Evolutionary conservation across 2,797 vertebrate species (phyloP).

Genomic region (Taeniopygia guttata): DNA sequence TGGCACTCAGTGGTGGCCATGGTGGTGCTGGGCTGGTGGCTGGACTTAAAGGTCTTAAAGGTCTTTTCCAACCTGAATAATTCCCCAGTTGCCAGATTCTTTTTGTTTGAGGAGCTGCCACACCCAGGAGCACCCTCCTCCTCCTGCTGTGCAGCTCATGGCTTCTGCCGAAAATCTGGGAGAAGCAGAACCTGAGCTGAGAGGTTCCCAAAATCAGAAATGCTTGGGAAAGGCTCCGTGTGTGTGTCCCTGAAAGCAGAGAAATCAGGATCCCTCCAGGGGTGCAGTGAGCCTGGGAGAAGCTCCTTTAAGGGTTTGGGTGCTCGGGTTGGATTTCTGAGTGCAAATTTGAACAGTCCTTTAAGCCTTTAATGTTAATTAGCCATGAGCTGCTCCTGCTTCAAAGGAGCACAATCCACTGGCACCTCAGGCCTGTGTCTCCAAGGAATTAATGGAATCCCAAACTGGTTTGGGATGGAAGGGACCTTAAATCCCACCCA

Average conservation of each 20-base stretch:
- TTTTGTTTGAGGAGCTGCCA: not conserved
- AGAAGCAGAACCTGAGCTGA: not conserved
- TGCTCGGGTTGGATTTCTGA: not conserved
- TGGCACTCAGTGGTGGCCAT: not conserved
- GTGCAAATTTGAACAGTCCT: not conserved
- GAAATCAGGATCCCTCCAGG: not conserved
- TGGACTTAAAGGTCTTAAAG: not conserved
- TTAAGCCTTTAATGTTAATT: not conserved
- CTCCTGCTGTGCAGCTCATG: not conserved
- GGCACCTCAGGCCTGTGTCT: not conserved
- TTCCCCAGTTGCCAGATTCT: not conserved
- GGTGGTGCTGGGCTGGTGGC: not conserved
- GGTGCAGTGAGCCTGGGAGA: not conserved
- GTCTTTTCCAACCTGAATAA: not conserved
- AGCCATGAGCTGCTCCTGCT: not conserved
- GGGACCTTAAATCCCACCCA: fast-evolving
- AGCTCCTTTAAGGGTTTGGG: not conserved
- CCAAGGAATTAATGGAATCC: not conserved
- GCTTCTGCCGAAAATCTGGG: not conserved
- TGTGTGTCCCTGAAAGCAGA: not conserved
- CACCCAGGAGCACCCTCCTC: not conserved
- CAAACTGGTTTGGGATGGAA: not conserved
- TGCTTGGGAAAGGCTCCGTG: not conserved
- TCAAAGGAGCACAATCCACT: not conserved
- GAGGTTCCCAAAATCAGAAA: not conserved